A percentile compares a stretch with the other conserved stretches of the same genome.
Evolutionary conservation across 2,113 vertebrate species (phyloP).

Genomic region (Hydrolagus affinis): DNA sequence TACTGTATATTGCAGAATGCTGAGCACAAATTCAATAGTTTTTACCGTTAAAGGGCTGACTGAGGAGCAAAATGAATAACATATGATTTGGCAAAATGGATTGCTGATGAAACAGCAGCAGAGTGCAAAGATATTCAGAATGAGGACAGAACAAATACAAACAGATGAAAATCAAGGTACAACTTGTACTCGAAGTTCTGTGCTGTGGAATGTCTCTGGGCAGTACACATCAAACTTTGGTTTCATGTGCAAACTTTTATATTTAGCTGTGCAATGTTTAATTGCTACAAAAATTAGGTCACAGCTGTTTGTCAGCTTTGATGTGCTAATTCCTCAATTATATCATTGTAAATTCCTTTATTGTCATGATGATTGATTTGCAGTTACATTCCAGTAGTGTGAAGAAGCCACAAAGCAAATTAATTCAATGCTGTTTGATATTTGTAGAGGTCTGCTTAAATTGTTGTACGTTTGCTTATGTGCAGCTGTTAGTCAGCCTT

Average conservation of each 20-base stretch:
- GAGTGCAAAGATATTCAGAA: no score
- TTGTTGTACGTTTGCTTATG: neutral
- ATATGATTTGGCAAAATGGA: no score
- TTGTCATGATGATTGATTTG: slow-evolving; percentile 25
- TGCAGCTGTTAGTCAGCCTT: neutral
- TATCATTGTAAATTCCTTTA: slow-evolving; percentile 21
- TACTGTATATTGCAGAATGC: neutral
- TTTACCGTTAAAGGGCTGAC: no score
- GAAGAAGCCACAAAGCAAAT: neutral
- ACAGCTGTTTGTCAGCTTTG: slow-evolving; percentile 16
- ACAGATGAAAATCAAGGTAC: neutral
- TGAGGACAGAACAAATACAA: neutral
- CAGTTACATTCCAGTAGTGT: neutral
- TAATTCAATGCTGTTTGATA: neutral
- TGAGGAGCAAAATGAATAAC: no score
- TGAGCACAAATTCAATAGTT: no score
- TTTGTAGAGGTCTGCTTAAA: neutral
- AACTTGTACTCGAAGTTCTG: neutral
- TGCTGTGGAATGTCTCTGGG: neutral
- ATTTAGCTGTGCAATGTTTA: neutral
- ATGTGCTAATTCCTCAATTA: slow-evolving; percentile 27
- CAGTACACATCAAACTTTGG: neutral
- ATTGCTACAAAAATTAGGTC: slow-evolving; percentile 27
- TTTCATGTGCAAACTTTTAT: neutral
- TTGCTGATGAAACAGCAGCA: no score